phyloP scores from a whole-genome alignment of 2,888 invertebrate species.

The Escarpia spicata region DNA sequence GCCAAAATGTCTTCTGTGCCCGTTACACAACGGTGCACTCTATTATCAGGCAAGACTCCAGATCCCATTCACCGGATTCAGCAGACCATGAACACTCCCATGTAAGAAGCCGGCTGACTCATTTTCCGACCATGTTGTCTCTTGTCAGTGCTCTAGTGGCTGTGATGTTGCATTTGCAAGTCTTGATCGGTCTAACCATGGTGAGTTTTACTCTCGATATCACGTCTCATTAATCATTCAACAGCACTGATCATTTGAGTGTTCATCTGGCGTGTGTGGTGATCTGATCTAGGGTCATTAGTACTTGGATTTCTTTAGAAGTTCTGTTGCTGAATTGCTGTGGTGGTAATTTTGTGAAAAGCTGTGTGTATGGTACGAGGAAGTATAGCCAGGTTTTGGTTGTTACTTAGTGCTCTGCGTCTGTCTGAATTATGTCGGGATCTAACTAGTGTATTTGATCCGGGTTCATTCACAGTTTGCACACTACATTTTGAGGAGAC shows the following conservation, averaged over 20 bases:
- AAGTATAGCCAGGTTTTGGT: background rate
- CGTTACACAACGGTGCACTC: background rate
- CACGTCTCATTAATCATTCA: background rate
- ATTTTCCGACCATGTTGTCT: background rate
- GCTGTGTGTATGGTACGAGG: background rate
- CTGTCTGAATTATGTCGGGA: background rate
- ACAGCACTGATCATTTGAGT: background rate
- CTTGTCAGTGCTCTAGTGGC: background rate
- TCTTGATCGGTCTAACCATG: background rate
- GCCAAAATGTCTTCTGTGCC: background rate
- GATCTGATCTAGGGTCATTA: background rate
- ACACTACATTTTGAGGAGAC: background rate
- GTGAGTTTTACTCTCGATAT: constrained; percentile 4
- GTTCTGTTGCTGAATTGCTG: background rate
- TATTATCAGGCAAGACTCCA: background rate
- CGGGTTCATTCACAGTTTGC: background rate
- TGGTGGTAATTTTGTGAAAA: background rate
- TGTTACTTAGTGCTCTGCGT: background rate
- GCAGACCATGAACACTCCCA: background rate
- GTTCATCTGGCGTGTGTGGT: background rate
- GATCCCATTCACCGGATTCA: background rate
- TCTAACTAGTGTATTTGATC: background rate
- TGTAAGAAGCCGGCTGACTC: background rate
- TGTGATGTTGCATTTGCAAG: background rate
- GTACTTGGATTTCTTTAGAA: background rate